Conservation (phyloP, 1,140 invertebrate species). For the Anoplophora glabripennis region DNA sequence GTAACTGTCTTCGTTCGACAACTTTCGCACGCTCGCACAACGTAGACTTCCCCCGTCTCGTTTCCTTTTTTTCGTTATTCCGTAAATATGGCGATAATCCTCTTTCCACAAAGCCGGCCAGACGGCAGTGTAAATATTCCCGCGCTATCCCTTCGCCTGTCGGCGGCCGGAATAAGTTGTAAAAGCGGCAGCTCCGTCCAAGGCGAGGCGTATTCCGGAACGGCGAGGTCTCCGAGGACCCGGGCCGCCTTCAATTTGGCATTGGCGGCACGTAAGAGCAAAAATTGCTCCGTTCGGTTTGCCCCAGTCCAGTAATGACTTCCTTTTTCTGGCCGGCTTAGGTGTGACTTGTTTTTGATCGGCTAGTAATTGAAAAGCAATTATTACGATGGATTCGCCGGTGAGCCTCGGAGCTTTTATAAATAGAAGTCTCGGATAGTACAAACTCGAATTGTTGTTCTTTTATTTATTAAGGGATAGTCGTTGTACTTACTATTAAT, state of each 20-base stretch:
- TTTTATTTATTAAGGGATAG: too few relatives aligned
- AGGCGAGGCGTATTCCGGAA: conserved; percentile 15
- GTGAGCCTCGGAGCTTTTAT: not conserved
- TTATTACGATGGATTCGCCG: conserved; percentile 9
- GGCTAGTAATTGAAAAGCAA: conserved; percentile 22
- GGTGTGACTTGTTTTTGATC: conserved; percentile 25
- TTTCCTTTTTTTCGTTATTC: too few relatives aligned
- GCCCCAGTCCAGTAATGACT: conserved; percentile 21
- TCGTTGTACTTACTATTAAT: too few relatives aligned
- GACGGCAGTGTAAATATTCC: too few relatives aligned
- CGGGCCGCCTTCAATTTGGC: conserved; percentile 14
- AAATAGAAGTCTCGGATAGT: too few relatives aligned
- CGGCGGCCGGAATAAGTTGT: conserved; percentile 7
- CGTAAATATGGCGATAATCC: too few relatives aligned
- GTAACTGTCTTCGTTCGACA: too few relatives aligned
- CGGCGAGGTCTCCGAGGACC: conserved; percentile 20
- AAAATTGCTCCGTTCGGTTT: conserved; percentile 39
- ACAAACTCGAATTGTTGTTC: too few relatives aligned
- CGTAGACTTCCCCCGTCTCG: too few relatives aligned
- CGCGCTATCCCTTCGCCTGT: too few relatives aligned
- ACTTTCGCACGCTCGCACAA: too few relatives aligned
- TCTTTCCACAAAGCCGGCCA: too few relatives aligned
- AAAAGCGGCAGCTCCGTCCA: conserved; percentile 13
- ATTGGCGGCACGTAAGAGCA: conserved; percentile 30
- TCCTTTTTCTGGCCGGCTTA: conserved; percentile 20